Evolutionary conservation across 2,888 invertebrate species (phyloP).

Genomic region (Heliconius ethilla): DNA sequence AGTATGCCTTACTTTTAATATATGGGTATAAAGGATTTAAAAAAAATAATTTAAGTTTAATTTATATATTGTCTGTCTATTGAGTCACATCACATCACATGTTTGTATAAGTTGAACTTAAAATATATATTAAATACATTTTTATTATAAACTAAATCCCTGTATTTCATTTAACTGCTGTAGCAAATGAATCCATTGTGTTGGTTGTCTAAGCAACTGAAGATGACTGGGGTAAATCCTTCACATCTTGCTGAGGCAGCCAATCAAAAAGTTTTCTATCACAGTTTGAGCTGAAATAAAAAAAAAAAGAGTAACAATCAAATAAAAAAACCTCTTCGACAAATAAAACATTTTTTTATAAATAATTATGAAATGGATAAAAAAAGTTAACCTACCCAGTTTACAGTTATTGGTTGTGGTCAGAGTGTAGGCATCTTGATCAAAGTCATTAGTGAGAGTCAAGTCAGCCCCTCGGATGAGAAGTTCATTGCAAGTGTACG

Average conservation of each 20-base stretch:
- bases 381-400: conserved; percentile 63
- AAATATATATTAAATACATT: conserved; percentile 74
- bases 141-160: conserved; percentile 80
- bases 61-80: conserved; percentile 76
- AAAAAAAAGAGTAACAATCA: conserved; percentile 36
- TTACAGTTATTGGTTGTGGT: conserved; percentile 84
- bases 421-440: conserved; percentile 92
- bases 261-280: conserved; percentile 87
- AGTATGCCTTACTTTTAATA: conserved; percentile 33
- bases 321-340: neutral
- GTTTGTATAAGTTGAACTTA: conserved; percentile 76
- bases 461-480: conserved; percentile 91
- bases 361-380: neutral
- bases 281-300: conserved; percentile 87
- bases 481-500: conserved; percentile 93
- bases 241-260: conserved; percentile 80
- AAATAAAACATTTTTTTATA: neutral
- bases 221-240: conserved; percentile 58
- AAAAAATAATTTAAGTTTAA: conserved; percentile 43
- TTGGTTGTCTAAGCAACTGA: conserved; percentile 69
- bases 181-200: conserved; percentile 73
- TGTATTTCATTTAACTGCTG: conserved; percentile 76
- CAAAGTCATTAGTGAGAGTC: conserved; percentile 89
- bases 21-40: conserved; percentile 46
- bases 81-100: conserved; percentile 69